phyloP scores from a whole-genome alignment of 2,888 invertebrate genomes.

The Parnassius smintheus region DNA sequence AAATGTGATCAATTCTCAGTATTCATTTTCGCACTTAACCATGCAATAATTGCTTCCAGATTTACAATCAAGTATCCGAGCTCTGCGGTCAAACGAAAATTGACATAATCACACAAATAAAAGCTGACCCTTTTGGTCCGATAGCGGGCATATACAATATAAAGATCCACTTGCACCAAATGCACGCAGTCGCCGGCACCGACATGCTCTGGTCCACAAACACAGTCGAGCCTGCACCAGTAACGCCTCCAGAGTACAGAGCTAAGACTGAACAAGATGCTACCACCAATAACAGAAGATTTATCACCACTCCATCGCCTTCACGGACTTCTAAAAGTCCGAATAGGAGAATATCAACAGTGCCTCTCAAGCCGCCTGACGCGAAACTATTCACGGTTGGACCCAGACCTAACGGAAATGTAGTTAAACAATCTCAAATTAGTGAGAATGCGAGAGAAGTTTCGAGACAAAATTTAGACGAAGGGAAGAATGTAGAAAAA shows the following conservation, averaged over 20 bases:
- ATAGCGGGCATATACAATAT: conserved; percentile 84
- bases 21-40: neutral
- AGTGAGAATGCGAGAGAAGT: conserved; percentile 3
- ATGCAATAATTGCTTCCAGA: conserved; percentile 44
- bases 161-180: conserved; percentile 61
- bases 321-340: conserved; percentile 35
- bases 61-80: conserved; percentile 74
- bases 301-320: conserved; percentile 29
- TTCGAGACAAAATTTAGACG: conserved; percentile 5
- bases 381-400: conserved; percentile 17
- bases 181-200: conserved; percentile 46
- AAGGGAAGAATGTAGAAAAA: conserved; percentile 7
- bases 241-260: conserved; percentile 55
- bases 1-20: too few species aligned
- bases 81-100: conserved; percentile 61
- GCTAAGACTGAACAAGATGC: conserved; percentile 38
- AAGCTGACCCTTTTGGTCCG: conserved; percentile 79
- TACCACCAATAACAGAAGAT: conserved; percentile 34
- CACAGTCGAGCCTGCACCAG: conserved; percentile 48
- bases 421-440: neutral
- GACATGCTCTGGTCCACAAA: conserved; percentile 61
- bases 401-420: conserved; percentile 21
- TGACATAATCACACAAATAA: conserved; percentile 72
- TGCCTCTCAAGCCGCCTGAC: conserved; percentile 17
- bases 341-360: conserved; percentile 21